Base-by-base conservation (phyloP, 2,113 vertebrate species). In the Cricetomys ansorgei region DNA sequence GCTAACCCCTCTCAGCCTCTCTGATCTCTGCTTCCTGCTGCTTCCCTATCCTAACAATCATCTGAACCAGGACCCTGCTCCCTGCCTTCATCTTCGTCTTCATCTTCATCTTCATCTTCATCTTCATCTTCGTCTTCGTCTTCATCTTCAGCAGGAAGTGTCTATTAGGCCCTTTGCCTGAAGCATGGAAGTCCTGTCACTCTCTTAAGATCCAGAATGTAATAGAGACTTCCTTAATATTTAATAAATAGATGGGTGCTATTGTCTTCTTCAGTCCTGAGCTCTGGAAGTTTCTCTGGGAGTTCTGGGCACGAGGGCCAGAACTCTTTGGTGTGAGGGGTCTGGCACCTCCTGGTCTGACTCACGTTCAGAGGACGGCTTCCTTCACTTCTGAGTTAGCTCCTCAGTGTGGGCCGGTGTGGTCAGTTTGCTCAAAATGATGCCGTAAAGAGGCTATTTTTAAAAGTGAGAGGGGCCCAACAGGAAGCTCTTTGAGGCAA, bases 131-230 rank as follows among this genome's bases (percentile, higher is more conserved):
- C n/a, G n/a, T 29, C 57, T 80, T 12, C 13, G 45, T 19, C 85
- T 81, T 86, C 7, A 53, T 89, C 72, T 87, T 43, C 55, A 76
- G 55, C 64, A 64, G 31, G 21, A 77, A 96, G 80, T 25, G 10
- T 55, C 70, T 21, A 19, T 34, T 53, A 34, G 1, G 23, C 70
- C 62, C 80, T 88, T 55, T 31, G 64, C 7, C 13, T 70, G 62
- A 53, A 59, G 50, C 13, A 9, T 75, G 43, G 53, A 84, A 93
- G 79, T 67, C 45, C 4, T 70, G 29, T 43, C 25, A 70, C 72
- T 85, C 64, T 88, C 90, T 86, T 64, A 85, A 12, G 91, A 85
- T 80, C 23, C 94, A 84, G 57, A 89, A 70, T 83, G 69, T 69
- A 88, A 96, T 43, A 85, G 48, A 48, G 70, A 25, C 40, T 89